phyloP scores from a whole-genome alignment of 2,797 vertebrate species.

The Aulostomus chinensis region DNA sequence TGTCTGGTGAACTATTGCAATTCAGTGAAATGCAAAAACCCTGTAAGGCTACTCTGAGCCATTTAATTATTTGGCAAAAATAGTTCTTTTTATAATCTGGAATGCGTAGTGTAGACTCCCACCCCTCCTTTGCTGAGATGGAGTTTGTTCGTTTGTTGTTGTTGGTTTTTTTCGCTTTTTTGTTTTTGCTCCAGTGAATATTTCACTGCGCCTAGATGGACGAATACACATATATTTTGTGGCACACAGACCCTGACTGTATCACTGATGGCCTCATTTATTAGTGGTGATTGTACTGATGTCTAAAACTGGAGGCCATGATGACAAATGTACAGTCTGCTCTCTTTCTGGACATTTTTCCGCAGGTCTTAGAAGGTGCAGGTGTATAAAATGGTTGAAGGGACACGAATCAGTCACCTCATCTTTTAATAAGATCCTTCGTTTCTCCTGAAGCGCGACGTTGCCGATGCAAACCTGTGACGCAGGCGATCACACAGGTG shows the following conservation, averaged over 20 bases:
- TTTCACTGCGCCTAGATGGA: conserved; percentile 20
- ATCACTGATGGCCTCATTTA: conserved; percentile 4
- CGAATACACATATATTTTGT: conserved; percentile 6
- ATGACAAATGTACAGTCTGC: neutral
- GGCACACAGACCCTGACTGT: neutral
- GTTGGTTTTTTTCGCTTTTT: neutral
- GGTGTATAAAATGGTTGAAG: too few relatives aligned
- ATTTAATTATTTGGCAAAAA: neutral
- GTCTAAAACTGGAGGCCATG: conserved; percentile 12
- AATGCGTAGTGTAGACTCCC: too few relatives aligned
- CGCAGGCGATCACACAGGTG: too few relatives aligned
- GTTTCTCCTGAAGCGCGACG: too few relatives aligned
- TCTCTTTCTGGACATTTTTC: neutral
- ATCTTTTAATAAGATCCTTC: too few relatives aligned
- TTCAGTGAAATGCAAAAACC: too few relatives aligned
- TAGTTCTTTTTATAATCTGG: neutral
- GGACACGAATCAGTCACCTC: too few relatives aligned
- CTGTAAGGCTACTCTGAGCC: too few relatives aligned
- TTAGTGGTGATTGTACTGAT: conserved; percentile 17
- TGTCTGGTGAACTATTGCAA: too few relatives aligned
- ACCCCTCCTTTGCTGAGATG: too few relatives aligned
- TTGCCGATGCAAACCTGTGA: too few relatives aligned
- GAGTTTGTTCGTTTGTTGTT: conserved; percentile 14
- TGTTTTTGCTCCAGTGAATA: conserved; percentile 16
- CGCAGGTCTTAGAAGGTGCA: too few relatives aligned